Percentiles rank a stretch among this genome's conserved stretches.
phyloP scores from a whole-genome alignment of 35 echinoderm and acorn worm genomes.

The Heliocidaris tuberculata region DNA sequence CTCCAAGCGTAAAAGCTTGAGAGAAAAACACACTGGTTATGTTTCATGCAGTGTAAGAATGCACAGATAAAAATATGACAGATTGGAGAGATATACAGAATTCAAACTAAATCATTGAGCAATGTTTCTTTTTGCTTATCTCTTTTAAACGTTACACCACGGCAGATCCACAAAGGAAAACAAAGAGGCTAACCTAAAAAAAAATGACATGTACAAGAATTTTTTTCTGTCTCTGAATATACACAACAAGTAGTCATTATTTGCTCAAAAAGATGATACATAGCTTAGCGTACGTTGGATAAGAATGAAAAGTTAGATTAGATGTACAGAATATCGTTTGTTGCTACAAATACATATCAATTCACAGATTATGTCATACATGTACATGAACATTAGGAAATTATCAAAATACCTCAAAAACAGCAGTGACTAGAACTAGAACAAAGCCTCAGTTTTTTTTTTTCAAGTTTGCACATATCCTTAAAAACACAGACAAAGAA shows the following conservation, averaged over 20 bases:
- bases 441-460: neutral
- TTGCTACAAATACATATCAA: neutral
- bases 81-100: neutral
- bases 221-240: slow-evolving; percentile 26
- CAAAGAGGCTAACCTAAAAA: slow-evolving; percentile 4
- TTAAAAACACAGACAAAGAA: neutral
- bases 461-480: slow-evolving; percentile 3
- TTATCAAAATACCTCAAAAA: neutral
- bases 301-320: neutral
- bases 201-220: slow-evolving; percentile 40
- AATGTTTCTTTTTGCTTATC: neutral
- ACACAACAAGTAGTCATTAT: slow-evolving; percentile 5
- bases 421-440: slow-evolving; percentile 3
- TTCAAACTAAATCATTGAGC: neutral
- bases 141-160: neutral
- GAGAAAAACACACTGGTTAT: neutral
- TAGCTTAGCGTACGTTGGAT: slow-evolving; percentile 21
- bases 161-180: neutral
- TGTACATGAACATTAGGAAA: neutral
- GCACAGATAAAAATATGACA: neutral
- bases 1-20: neutral
- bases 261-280: neutral
- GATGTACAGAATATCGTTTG: slow-evolving; percentile 2
- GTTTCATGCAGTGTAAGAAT: neutral
- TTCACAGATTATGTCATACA: neutral